A percentile compares a stretch with the other conserved stretches of the same genome.
Conservation (phyloP, 2,797 vertebrate genomes). For the Eutrigla gurnardus region DNA sequence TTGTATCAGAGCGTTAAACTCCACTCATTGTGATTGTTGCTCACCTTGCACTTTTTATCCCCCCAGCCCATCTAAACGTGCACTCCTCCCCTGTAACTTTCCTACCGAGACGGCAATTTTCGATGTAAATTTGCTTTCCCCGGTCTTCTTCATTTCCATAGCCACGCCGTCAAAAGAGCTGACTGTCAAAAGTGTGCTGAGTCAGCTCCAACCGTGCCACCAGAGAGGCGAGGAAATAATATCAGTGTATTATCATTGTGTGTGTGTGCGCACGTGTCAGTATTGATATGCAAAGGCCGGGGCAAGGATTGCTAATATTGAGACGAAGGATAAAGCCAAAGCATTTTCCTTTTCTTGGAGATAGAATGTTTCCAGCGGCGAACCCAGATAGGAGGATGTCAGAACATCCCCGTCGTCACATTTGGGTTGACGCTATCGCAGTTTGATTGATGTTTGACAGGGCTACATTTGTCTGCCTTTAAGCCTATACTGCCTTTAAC, state of each 20-base stretch:
- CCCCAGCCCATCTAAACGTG: constrained; percentile 7
- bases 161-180: constrained; percentile 55
- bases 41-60: constrained; percentile 52
- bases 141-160: constrained; percentile 62
- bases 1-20: constrained; percentile 10
- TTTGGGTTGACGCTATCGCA: constrained; percentile 14
- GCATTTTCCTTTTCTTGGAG: constrained; percentile 19
- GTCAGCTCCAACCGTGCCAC: constrained; percentile 52
- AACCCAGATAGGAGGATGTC: background rate
- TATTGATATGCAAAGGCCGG: constrained; percentile 19
- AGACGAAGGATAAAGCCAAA: constrained; percentile 20
- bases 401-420: background rate
- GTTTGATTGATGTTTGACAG: no score
- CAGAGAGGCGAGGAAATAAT: constrained; percentile 35
- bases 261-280: background rate
- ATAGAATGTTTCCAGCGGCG: constrained; percentile 10
- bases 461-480: background rate
- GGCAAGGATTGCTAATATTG: constrained; percentile 27
- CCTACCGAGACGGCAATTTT: constrained; percentile 59
- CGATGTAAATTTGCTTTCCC: constrained; percentile 62
- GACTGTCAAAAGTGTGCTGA: constrained; percentile 59
- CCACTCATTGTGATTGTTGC: constrained; percentile 38
- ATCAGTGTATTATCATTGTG: constrained; percentile 25
- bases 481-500: background rate
- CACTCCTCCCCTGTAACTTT: constrained; percentile 52